Evolutionary conservation across 2,888 invertebrate genomes (phyloP).

Genomic region (Chalcosyrphus nemorum): DNA sequence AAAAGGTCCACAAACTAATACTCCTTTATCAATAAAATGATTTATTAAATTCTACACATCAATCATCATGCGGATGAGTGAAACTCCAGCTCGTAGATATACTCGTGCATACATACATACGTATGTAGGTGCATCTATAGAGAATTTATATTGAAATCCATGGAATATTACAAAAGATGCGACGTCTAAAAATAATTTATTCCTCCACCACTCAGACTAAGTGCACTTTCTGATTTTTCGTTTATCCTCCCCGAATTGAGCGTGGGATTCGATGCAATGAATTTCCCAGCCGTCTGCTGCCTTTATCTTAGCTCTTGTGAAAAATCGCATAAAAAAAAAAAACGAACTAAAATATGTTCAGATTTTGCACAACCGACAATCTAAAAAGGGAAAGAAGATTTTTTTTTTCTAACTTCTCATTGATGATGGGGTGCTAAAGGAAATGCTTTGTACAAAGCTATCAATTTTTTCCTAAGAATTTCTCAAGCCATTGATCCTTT

Average conservation of each 20-base stretch:
- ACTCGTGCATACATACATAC: not conserved
- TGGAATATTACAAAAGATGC: not conserved
- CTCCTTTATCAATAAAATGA: too few species aligned
- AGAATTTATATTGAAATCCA: slow-evolving; percentile 10
- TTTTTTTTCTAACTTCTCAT: slow-evolving; percentile 8
- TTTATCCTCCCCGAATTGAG: slow-evolving; percentile 36
- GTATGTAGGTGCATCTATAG: not conserved
- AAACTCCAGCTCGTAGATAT: too few species aligned
- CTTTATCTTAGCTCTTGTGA: not conserved
- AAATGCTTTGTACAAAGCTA: slow-evolving; percentile 22
- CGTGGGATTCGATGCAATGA: slow-evolving; percentile 30
- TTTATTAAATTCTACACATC: too few species aligned
- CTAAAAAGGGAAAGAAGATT: not conserved
- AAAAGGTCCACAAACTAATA: too few species aligned
- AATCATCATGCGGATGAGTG: too few species aligned
- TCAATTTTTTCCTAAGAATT: not conserved
- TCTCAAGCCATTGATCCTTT: slow-evolving; percentile 37
- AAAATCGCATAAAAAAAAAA: slow-evolving; percentile 1
- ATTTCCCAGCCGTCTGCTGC: slow-evolving; percentile 24
- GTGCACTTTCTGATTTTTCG: slow-evolving; percentile 51
- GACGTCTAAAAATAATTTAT: slow-evolving; percentile 45
- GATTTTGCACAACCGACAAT: slow-evolving; percentile 25
- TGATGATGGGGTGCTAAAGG: not conserved
- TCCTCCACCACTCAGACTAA: slow-evolving; percentile 42
- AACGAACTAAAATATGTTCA: not conserved